phyloP scores from a whole-genome alignment of 2,888 invertebrate species.

The Macaria liturata region DNA sequence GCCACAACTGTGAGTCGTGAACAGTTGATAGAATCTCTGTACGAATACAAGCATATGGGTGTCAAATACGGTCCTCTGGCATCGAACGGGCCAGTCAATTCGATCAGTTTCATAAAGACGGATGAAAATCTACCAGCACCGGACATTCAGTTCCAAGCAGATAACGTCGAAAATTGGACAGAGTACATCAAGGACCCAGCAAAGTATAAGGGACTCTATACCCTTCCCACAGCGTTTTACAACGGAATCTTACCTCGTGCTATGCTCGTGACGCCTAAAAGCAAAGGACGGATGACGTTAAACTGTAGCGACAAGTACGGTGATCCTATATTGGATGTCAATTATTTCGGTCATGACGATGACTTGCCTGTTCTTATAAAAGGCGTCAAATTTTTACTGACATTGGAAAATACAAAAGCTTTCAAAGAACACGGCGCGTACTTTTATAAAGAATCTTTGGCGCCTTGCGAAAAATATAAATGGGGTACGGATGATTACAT shows the following conservation, averaged over 20 bases:
- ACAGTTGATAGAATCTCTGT: slow-evolving; percentile 61
- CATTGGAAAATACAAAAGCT: slow-evolving; percentile 80
- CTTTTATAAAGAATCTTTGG: slow-evolving; percentile 77
- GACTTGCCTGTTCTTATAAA: slow-evolving; percentile 84
- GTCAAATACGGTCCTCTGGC: slow-evolving; percentile 75
- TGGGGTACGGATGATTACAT: slow-evolving; percentile 86
- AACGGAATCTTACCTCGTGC: slow-evolving; percentile 81
- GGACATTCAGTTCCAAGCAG: slow-evolving; percentile 81
- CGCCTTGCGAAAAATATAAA: slow-evolving; percentile 80
- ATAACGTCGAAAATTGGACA: slow-evolving; percentile 13
- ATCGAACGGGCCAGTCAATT: slow-evolving; percentile 78
- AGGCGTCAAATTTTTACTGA: slow-evolving; percentile 82
- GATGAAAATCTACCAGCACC: slow-evolving; percentile 74
- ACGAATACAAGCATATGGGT: slow-evolving; percentile 57
- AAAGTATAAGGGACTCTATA: slow-evolving; percentile 43
- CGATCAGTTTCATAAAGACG: slow-evolving; percentile 82
- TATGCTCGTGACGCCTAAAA: slow-evolving; percentile 83
- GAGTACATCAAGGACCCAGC: slow-evolving; percentile 80
- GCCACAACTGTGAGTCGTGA: slow-evolving; percentile 65
- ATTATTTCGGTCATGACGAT: slow-evolving; percentile 82
- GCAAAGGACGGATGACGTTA: slow-evolving; percentile 83
- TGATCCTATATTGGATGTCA: slow-evolving; percentile 87
- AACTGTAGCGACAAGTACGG: slow-evolving; percentile 87
- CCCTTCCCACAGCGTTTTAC: slow-evolving; percentile 83
- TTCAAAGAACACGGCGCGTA: slow-evolving; percentile 81